Base-by-base conservation (phyloP, 2,888 invertebrate species). In the Galeopsomyia nigrocyanea region DNA sequence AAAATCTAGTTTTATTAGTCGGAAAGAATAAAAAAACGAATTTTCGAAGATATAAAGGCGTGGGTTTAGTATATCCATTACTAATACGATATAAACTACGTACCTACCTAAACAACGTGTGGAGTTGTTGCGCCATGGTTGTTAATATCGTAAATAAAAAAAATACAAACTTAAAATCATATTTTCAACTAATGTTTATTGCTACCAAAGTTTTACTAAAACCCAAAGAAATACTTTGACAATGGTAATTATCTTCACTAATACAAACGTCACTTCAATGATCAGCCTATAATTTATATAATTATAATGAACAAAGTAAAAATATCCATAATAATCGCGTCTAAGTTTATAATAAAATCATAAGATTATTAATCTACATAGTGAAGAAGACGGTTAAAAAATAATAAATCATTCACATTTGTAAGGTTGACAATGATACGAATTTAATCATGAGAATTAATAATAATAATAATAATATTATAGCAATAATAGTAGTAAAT, bases 221-320 rank as follows among this genome's bases (percentile, higher is more conserved):
- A 84, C 84, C 84, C 82, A 83, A 84, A 85, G 82, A 82, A 84
- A 83, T 84, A 81, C 78, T 84, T 80, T 82, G 82, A 84, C 83
- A 85, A 83, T 86, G 83, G 85, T 84, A 82, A 61, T 71, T 69
- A 50, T 69, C 64, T 61, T 69, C 55, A 53, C 22, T 84, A 84
- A 82, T 83, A 76, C 64, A 74, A 71, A 71, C 50, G 46, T 65
- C 57, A 70, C 50, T 74, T 65, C 56, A 63, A 70, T 61, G 57
- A 62, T 74, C 50, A 64, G 22, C 68, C 66, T 67, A 74, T 60
- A 70, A 74, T 78, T 74, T 75, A 77, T 74, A 74, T 76, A 73
- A 77, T 74, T 61, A 75, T 69, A 68, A 72, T 71, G 55, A 73
- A 77, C 61, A 67, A 57, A 68, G 66, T 75, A 74, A 78, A 75